Evolutionary conservation across 1,140 invertebrate species (phyloP).

Genomic region (Hylaeus anthracinus): DNA sequence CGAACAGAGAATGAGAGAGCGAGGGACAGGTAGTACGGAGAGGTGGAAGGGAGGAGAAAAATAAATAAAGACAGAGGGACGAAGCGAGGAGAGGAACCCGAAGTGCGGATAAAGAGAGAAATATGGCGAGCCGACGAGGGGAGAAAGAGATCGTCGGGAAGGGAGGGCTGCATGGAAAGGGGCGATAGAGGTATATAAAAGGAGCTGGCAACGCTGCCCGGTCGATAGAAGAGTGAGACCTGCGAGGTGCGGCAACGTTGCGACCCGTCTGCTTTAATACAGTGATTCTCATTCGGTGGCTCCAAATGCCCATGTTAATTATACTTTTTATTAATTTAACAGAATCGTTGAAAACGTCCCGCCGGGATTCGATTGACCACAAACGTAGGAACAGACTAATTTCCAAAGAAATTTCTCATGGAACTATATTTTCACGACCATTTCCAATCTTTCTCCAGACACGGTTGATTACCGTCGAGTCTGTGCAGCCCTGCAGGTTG

Average conservation of each 20-base stretch:
- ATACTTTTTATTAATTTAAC: no score
- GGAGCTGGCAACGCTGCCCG: conserved; percentile 77
- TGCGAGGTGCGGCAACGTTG: conserved; percentile 73
- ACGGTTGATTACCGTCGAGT: background rate
- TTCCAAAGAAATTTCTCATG: background rate
- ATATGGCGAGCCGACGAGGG: conserved; percentile 38
- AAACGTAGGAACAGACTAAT: no score
- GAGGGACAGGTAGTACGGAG: background rate
- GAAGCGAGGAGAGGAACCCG: conserved; percentile 32
- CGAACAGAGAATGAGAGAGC: background rate
- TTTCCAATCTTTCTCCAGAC: background rate
- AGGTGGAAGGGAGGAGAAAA: background rate
- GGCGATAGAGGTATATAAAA: conserved; percentile 75
- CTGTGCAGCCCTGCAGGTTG: conserved; percentile 17
- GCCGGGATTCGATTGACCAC: background rate
- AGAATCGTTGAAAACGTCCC: background rate
- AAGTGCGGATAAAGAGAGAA: conserved; percentile 63
- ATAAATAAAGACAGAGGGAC: conserved; percentile 29
- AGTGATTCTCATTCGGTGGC: conserved; percentile 71
- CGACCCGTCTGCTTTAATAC: conserved; percentile 79
- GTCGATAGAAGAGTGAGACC: conserved; percentile 79
- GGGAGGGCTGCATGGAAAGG: conserved; percentile 68
- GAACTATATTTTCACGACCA: background rate
- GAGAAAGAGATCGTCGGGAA: conserved; percentile 40
- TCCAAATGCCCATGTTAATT: background rate